Base-by-base conservation (phyloP, 2,113 vertebrate species). In the Falcunculus frontatus region DNA sequence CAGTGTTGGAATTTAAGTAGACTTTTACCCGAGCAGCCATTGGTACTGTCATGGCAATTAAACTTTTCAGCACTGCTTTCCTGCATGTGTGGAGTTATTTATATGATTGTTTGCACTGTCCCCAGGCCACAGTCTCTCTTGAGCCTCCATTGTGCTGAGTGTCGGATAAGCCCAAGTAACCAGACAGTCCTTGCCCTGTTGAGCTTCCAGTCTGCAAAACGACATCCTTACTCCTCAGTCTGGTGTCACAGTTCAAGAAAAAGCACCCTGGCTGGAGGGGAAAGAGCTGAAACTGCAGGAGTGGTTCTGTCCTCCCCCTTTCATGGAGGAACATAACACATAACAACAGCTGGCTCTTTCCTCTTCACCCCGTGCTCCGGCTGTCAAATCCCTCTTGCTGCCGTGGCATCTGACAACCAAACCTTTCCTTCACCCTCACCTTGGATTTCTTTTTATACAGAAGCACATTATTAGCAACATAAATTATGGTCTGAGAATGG, bases 361-460 rank as follows among this genome's bases (percentile, higher is more conserved):
- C 77, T 92, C 53, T 52, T 95, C 74, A 84, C 70, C 94, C 60
- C 0, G 0, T 88, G 86, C 65, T 92, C 57, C 65, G 44, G 84
- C 83, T 94, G 83, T 93, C 92, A 94, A 87, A 81, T 39, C 37
- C 69, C 3, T 2, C 90, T 83, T 7, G 0, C 69, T 75, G 41
- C 52, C 0, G 0, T 72, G 74, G 39, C 65, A 81, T 65, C 81
- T 96, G 93, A 88, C 84, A 88, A 81, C 64, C 50, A 93, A 87
- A 84, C 52, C 59, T 91, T 90, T 57, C 79, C 82, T 73, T 91
- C 90, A 94, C 62, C 44, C 21, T 93, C 77, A 86, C 90, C 88
- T 94, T 89, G 73, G 44, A 6, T 25, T 65, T 74, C 35, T 69
- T 53, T 84, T 84, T 59, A 79, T 21, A 55, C 60, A 79, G 80